Base-by-base conservation (phyloP, 1,140 invertebrate genomes). In the Camponotus floridanus region DNA sequence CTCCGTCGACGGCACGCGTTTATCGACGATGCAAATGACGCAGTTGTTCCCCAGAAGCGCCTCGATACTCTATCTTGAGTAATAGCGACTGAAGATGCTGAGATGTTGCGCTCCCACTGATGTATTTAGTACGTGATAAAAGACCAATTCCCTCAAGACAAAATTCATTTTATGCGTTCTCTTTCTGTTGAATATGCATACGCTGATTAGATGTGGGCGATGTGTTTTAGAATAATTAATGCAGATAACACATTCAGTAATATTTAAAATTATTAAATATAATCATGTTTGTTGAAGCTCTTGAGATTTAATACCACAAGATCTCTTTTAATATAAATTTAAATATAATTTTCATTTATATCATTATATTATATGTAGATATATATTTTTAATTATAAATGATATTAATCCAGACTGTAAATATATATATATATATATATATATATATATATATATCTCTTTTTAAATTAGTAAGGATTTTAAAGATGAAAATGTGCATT, bases 11-110 rank as follows among this genome's bases (percentile, higher is more conserved):
- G 74, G 42, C 15, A 36, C 36, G 55, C 62, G 33, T 45, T 80
- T 80, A 80, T 68, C 48, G 64, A 36, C 33, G 33, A 80, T 80
- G 78, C 78, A 70, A 80, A 80, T 80, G 61, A 67, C 61, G 76
- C 33, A 26, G 31, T 11, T 13, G n/a, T 39, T 48, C 42, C 18
- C 26, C 13, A 39, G 15, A 79, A 79, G 45, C 62, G 31, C 48
- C 36, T 78, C 57, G 61, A 42, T 21, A 51, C 18, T 48, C 62
- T 55, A 39, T 39, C 13, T 15, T n/a, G 21, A 7, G 21, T 67
- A n/a, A 79, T 42, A 68, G 64, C 51, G 70, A 80, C 42, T 70
- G 48, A 21, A 65, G n/a, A 80, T 68, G 64, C n/a, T 39, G 31
- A 42, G 64, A 80, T 33, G 5, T 59, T 67, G 42, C 26, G 18